Conservation (phyloP, 2,113 vertebrate genomes). For the Pampusana beccarii region DNA sequence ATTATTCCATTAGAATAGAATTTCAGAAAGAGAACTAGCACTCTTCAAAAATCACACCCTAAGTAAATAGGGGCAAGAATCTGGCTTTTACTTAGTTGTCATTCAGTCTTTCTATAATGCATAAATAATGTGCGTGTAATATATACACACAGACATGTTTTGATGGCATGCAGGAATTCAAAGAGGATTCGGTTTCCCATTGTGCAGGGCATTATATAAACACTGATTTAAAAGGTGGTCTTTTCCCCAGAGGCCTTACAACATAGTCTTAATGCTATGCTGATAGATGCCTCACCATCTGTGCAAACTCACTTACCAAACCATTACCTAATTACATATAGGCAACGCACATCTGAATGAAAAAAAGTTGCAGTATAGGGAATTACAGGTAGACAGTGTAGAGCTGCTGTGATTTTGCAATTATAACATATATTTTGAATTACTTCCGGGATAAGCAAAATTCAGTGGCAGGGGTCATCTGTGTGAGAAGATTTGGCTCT, state of each 20-base stretch:
- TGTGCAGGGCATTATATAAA: neutral
- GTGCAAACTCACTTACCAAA: neutral
- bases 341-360: neutral
- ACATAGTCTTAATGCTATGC: neutral
- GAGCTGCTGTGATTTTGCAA: neutral
- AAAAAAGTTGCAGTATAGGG: neutral
- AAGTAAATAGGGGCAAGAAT: neutral
- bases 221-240: neutral
- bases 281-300: neutral
- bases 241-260: neutral
- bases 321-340: neutral
- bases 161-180: neutral
- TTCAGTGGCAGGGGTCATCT: neutral
- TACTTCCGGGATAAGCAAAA: neutral
- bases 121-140: neutral
- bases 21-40: neutral
- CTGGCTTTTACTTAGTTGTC: neutral
- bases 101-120: neutral
- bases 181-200: neutral
- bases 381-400: neutral
- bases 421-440: neutral
- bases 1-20: neutral
- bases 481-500: neutral
- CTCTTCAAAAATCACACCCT: neutral
- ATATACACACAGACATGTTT: neutral